Conservation (phyloP, 2,888 invertebrate genomes). For the Allacma fusca region DNA sequence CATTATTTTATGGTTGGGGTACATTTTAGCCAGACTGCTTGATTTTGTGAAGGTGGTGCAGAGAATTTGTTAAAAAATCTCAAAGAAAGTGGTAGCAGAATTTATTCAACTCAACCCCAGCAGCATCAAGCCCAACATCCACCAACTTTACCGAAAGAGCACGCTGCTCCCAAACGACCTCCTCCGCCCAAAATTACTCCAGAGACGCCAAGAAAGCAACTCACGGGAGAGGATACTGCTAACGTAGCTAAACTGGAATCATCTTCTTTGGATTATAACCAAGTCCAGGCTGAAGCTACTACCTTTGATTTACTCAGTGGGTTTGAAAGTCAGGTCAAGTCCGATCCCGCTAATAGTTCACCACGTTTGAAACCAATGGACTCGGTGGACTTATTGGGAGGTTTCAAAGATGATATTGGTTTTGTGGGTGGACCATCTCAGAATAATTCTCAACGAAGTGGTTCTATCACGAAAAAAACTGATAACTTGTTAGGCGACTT, state of each 20-base stretch:
- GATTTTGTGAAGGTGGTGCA: no score
- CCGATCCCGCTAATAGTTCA: not conserved
- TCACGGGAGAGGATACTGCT: no score
- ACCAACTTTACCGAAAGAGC: constrained; percentile 45
- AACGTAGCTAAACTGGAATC: no score
- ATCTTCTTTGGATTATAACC: constrained; percentile 11
- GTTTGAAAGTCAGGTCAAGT: constrained; percentile 13
- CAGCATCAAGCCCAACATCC: constrained; percentile 39
- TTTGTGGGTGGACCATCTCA: constrained; percentile 14
- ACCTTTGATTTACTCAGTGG: constrained; percentile 39
- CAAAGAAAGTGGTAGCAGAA: constrained; percentile 55
- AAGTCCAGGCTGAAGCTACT: no score
- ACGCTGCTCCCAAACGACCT: no score
- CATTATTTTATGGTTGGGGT: no score
- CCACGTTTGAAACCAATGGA: not conserved
- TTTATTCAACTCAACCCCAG: constrained; percentile 32
- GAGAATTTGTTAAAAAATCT: constrained; percentile 59
- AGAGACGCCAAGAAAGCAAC: constrained; percentile 40
- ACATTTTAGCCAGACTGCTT: no score
- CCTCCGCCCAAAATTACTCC: no score
- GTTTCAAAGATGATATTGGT: constrained; percentile 35
- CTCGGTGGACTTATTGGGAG: constrained; percentile 33
- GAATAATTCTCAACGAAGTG: not conserved
- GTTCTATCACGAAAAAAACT: not conserved
- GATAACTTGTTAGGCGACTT: constrained; percentile 54